A percentile compares a stretch with the other conserved stretches of the same genome.
These are phyloP conservation scores for Hephaestus fuliginosus DNA, from an alignment of 2,797 vertebrate species.

Conservation along the genomic window DNA sequence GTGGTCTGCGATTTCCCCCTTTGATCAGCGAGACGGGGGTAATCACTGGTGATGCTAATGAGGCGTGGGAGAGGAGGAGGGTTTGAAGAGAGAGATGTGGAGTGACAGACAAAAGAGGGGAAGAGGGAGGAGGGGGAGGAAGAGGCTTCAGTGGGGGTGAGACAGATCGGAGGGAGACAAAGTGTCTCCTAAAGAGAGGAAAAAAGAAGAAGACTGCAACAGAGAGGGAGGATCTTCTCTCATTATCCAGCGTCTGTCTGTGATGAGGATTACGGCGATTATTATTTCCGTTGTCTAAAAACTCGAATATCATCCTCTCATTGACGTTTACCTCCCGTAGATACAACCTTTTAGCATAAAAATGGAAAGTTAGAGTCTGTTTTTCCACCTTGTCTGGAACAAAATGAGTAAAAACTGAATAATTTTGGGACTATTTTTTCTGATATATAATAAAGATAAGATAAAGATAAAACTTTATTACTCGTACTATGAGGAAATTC, in stretches of 20 bases:
- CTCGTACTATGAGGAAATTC: too few relatives aligned
- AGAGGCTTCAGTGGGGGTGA: not conserved
- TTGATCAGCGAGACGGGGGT: constrained; percentile 52
- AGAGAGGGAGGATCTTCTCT: not conserved
- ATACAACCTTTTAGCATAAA: not conserved
- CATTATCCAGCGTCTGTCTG: not conserved
- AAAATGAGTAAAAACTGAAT: not conserved
- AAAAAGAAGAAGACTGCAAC: not conserved
- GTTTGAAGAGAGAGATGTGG: constrained; percentile 23
- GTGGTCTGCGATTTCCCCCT: constrained; percentile 48
- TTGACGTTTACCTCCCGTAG: not conserved
- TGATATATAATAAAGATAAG: not conserved
- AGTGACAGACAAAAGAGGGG: not conserved
- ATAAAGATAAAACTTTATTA: too few relatives aligned
- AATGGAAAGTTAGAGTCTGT: not conserved
- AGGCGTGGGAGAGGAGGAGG: constrained; percentile 48
- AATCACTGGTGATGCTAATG: constrained; percentile 63
- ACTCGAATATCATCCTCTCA: not conserved
- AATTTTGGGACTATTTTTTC: not conserved
- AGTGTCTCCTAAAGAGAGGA: not conserved
- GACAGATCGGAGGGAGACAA: constrained; percentile 17
- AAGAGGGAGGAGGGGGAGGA: not conserved
- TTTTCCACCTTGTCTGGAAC: not conserved
- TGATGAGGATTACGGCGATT: constrained; percentile 1
- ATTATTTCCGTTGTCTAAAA: not conserved